These are phyloP conservation scores for Trichomycterus rosablanca DNA, from an alignment of 2,113 vertebrate genomes.

Conservation along the genomic window DNA sequence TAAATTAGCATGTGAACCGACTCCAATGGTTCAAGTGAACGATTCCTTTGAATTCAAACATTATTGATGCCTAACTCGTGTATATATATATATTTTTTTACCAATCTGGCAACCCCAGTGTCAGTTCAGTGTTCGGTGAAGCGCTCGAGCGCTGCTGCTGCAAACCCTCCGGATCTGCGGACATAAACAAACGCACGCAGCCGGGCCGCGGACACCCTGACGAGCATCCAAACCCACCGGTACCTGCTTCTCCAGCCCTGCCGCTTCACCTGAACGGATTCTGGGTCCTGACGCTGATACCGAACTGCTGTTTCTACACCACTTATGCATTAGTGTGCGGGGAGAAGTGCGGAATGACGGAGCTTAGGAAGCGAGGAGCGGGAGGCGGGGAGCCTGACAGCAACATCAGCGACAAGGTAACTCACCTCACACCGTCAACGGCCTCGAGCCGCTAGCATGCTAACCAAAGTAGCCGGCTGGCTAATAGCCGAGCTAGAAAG, in stretches of 20 bases:
- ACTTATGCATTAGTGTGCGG: constrained; percentile 20
- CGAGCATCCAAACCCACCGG: no score
- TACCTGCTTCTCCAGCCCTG: neutral
- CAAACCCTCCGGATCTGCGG: constrained; percentile 47
- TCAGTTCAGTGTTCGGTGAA: constrained; percentile 7
- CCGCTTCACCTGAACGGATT: constrained; percentile 26
- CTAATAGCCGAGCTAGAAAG: no score
- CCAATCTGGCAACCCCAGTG: neutral
- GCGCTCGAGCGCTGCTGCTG: neutral
- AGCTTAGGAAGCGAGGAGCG: constrained; percentile 63
- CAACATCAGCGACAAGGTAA: constrained; percentile 57
- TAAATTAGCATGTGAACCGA: no score
- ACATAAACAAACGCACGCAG: constrained; percentile 64
- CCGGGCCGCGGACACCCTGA: no score
- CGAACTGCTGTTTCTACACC: neutral
- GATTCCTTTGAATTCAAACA: no score
- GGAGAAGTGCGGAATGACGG: constrained; percentile 61
- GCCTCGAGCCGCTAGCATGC: neutral
- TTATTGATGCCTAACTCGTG: neutral
- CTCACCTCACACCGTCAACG: neutral
- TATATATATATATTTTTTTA: neutral
- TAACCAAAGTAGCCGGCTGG: neutral
- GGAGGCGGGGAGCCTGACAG: constrained; percentile 63
- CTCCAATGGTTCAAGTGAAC: no score
- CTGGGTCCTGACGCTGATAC: neutral